Evolutionary conservation across 2,797 vertebrate genomes (phyloP).

Genomic region (Notolabrus celidotus): DNA sequence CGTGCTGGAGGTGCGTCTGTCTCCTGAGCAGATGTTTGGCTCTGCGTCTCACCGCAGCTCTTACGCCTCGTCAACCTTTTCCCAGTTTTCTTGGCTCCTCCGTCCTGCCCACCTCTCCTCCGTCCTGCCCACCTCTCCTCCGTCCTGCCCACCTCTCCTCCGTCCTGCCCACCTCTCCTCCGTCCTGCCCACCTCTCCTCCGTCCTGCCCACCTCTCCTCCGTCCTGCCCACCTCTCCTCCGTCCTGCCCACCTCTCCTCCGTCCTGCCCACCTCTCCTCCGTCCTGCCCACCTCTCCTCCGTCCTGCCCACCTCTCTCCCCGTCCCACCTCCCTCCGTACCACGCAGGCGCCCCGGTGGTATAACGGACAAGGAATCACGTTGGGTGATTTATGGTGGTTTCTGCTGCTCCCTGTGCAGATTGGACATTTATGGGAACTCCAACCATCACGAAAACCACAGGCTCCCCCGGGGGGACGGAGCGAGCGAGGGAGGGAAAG

Average conservation of each 20-base stretch:
- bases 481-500: conserved; percentile 38
- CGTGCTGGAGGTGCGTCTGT: conserved; percentile 38
- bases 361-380: conserved; percentile 49
- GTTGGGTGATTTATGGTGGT: conserved; percentile 53
- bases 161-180: too few species aligned
- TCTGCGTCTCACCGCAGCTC: conserved; percentile 27
- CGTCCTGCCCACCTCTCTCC: conserved; percentile 6
- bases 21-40: conserved; percentile 61
- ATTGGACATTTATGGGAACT: conserved; percentile 75
- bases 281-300: too few species aligned
- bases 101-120: too few species aligned
- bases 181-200: too few species aligned
- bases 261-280: too few species aligned
- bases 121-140: too few species aligned
- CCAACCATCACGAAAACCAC: conserved; percentile 65
- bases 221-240: too few species aligned
- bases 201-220: too few species aligned
- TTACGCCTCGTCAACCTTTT: conserved; percentile 55
- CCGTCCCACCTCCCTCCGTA: conserved; percentile 38
- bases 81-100: conserved; percentile 26
- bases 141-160: too few species aligned
- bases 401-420: conserved; percentile 38
- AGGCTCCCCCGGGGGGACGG: conserved; percentile 51
- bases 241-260: too few species aligned
- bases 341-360: conserved; percentile 44